Evolutionary conservation across 2,113 vertebrate species (phyloP).

Genomic region (Chaetodon trifascialis): DNA sequence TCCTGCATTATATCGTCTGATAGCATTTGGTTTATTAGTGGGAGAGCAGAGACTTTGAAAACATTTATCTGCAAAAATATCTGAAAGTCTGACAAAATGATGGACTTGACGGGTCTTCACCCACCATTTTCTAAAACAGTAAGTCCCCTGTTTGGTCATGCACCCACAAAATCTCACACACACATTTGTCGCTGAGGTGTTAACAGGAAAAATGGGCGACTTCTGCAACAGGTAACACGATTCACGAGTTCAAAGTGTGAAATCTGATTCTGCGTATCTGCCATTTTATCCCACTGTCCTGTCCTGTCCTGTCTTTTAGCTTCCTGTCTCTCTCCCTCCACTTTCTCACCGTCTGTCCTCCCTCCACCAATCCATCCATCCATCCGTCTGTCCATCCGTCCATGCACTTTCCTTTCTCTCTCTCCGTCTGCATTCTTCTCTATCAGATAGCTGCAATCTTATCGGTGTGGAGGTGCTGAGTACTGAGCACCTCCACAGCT

Average conservation of each 20-base stretch:
- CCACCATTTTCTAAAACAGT: background rate
- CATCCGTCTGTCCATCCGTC: conserved; percentile 54
- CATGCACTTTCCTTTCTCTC: conserved; percentile 29
- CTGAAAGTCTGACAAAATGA: background rate
- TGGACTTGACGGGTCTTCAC: background rate
- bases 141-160: background rate
- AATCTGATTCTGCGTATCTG: conserved; percentile 7
- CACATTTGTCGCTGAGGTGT: background rate
- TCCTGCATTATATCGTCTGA: background rate
- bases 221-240: background rate
- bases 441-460: conserved; percentile 62
- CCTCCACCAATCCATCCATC: conserved; percentile 56
- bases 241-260: background rate
- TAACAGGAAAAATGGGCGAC: background rate
- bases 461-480: conserved; percentile 71
- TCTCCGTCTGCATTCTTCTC: conserved; percentile 53
- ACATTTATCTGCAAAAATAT: background rate
- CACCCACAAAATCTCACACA: background rate
- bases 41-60: background rate
- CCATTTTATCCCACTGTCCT: background rate
- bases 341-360: conserved; percentile 36
- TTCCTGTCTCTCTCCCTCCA: conserved; percentile 12
- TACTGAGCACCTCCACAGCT: conserved; percentile 36
- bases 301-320: background rate
- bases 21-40: background rate